Conservation (phyloP, 2,888 invertebrate species). For the Luffia ferchaultella region DNA sequence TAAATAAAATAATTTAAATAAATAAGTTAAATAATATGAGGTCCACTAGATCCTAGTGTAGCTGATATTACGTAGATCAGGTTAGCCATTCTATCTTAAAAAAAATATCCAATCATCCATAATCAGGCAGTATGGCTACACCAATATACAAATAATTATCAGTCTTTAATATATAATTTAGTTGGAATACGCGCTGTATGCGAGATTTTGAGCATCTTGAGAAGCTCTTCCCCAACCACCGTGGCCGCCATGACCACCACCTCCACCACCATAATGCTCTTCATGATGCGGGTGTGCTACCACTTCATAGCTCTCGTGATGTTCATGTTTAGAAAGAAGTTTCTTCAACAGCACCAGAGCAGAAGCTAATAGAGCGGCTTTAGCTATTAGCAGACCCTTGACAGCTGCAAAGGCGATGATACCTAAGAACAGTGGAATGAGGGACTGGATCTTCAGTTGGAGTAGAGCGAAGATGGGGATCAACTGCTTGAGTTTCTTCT, state of each 20-base stretch:
- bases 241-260: conserved; percentile 57
- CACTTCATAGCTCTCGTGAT: conserved; percentile 79
- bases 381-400: conserved; percentile 85
- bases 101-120: too few species aligned
- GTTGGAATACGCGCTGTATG: conserved; percentile 73
- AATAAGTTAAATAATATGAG: conserved; percentile 42
- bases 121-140: too few species aligned
- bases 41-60: conserved; percentile 30
- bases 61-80: background rate
- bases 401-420: conserved; percentile 80
- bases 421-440: conserved; percentile 79
- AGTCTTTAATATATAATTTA: conserved; percentile 21
- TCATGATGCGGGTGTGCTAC: conserved; percentile 74
- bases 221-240: conserved; percentile 73
- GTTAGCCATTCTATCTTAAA: too few species aligned
- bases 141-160: background rate
- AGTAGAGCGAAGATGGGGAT: conserved; percentile 78
- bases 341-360: conserved; percentile 74
- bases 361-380: conserved; percentile 81
- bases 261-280: conserved; percentile 63
- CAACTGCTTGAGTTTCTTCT: conserved; percentile 80
- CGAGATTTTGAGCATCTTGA: conserved; percentile 72
- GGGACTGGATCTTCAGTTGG: conserved; percentile 79
- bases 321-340: conserved; percentile 72
- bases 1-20: conserved; percentile 45